These are phyloP conservation scores for Hoplias malabaricus DNA, from an alignment of 2,113 vertebrate genomes.

Conservation along the genomic window DNA sequence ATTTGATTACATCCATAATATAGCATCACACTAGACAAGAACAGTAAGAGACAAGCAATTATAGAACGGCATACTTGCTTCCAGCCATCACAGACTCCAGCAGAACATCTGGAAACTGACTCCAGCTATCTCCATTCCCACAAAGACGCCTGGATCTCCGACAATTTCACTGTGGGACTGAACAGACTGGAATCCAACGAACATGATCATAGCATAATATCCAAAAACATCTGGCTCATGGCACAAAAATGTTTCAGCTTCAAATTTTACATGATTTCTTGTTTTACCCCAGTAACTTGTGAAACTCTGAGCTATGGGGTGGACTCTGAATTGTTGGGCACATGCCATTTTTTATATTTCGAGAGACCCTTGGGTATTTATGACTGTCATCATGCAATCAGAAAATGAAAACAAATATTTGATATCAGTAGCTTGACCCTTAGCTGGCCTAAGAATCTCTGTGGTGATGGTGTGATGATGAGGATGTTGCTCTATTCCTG, in stretches of 20 bases:
- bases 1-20: neutral
- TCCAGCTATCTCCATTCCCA: neutral
- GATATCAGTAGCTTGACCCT: too few relatives aligned
- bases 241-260: neutral
- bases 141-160: neutral
- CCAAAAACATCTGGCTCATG: neutral
- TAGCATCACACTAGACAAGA: neutral
- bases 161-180: neutral
- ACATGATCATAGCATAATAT: neutral
- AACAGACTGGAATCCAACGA: neutral
- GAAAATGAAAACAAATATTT: too few relatives aligned
- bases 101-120: neutral
- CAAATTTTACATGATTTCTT: neutral
- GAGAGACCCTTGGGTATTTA: too few relatives aligned
- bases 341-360: too few relatives aligned
- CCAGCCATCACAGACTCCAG: neutral
- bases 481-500: too few relatives aligned
- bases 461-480: too few relatives aligned
- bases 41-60: neutral
- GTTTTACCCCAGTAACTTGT: too few relatives aligned
- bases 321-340: too few relatives aligned
- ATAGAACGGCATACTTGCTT: neutral
- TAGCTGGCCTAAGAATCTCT: too few relatives aligned
- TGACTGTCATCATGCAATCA: too few relatives aligned
- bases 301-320: too few relatives aligned